Evolutionary conservation across 2,888 invertebrate genomes (phyloP).

Genomic region (Amiota mariae): DNA sequence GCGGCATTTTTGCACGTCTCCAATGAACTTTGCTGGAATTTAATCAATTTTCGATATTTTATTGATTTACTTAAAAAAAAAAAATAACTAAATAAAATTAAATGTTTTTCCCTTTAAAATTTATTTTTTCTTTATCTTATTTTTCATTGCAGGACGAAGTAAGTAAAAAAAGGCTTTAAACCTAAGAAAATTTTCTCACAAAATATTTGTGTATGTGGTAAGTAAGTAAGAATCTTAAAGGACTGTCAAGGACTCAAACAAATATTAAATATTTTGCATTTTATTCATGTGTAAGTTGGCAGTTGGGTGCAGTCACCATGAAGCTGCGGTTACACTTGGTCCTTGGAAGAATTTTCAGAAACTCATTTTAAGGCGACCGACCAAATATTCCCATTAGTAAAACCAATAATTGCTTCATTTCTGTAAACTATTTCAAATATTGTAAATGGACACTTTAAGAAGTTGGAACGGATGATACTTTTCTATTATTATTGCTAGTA

Average conservation of each 20-base stretch:
- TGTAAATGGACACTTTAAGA: conserved; percentile 19
- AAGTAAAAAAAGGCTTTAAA: conserved; percentile 57
- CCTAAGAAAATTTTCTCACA: neutral
- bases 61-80: conserved; percentile 67
- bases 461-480: neutral
- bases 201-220: neutral
- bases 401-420: conserved; percentile 73
- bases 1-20: conserved; percentile 59
- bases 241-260: conserved; percentile 44
- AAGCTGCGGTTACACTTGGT: conserved; percentile 45
- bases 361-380: conserved; percentile 29
- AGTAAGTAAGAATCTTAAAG: neutral
- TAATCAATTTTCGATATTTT: conserved; percentile 69
- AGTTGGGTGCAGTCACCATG: conserved; percentile 5
- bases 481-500: neutral
- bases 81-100: conserved; percentile 53
- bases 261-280: conserved; percentile 45
- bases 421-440: conserved; percentile 40
- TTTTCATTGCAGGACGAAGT: conserved; percentile 73
- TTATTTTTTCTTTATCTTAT: conserved; percentile 49
- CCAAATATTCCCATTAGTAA: conserved; percentile 72
- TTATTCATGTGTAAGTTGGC: neutral
- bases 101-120: conserved; percentile 43
- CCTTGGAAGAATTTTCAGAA: conserved; percentile 25
- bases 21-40: conserved; percentile 58